Evolutionary conservation across 2,888 invertebrate genomes (phyloP).

Genomic region (Octonoba sinensis): DNA sequence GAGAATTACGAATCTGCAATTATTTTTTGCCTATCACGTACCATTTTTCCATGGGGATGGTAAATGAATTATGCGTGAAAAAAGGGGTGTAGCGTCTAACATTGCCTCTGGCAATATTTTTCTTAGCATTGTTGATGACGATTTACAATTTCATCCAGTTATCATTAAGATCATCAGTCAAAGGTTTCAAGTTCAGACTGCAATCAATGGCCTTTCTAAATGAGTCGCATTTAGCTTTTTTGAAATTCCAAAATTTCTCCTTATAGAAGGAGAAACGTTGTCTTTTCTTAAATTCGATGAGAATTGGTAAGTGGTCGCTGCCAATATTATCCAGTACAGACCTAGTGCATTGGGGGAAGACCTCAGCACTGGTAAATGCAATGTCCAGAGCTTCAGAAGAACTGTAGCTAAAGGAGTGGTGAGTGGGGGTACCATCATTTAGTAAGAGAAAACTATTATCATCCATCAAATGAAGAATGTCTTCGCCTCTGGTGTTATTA

Average conservation of each 20-base stretch:
- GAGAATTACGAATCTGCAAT: too few relatives aligned
- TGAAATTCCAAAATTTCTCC: slow-evolving; percentile 23
- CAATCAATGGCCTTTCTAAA: slow-evolving; percentile 5
- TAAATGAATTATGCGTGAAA: neutral
- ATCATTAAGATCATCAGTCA: neutral
- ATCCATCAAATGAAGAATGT: neutral
- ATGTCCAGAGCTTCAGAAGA: slow-evolving; percentile 27
- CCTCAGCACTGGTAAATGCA: neutral
- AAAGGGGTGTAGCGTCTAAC: slow-evolving; percentile 4
- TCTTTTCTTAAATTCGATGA: slow-evolving; percentile 21
- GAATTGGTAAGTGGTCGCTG: slow-evolving; percentile 12
- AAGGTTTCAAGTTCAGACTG: neutral
- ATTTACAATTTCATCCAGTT: neutral
- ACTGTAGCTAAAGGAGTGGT: slow-evolving; percentile 10
- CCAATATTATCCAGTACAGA: slow-evolving; percentile 20
- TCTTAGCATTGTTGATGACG: neutral
- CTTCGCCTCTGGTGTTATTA: neutral
- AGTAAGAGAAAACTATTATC: neutral
- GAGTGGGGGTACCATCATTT: slow-evolving; percentile 15
- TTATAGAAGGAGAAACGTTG: neutral
- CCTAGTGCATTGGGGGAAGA: slow-evolving; percentile 11
- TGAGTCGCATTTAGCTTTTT: slow-evolving; percentile 10
- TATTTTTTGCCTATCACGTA: too few relatives aligned
- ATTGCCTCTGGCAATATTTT: slow-evolving; percentile 9
- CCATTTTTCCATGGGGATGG: too few relatives aligned